Evolutionary conservation across 2,888 invertebrate genomes (phyloP), one percentile per base, ranked within the genome.

Genomic region (Creontiades dilutus): DNA sequence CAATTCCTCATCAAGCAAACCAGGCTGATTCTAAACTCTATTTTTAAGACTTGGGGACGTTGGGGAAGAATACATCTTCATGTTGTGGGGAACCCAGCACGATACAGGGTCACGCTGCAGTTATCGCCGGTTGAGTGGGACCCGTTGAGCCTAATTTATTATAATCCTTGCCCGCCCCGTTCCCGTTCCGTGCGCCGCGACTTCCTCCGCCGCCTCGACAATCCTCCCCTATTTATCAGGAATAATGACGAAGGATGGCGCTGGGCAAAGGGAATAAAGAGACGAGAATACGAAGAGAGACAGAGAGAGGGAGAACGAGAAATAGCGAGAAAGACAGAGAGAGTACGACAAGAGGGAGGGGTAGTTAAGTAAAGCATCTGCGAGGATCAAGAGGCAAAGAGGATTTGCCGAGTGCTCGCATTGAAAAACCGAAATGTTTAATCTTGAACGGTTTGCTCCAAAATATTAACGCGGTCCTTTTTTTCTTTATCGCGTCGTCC

Each of bases 131-230:
- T 61, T 16, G 61, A 61, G 9, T 61, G 0, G n/a, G 61, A 61
- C 61, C n/a, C 81, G 13, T 48, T 81, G 46, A 81, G 81, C 47
- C 48, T 81, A 81, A 81, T 81, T 81, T 81, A 81, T 81, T 81
- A 81, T 48, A 81, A 81, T 81, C 81, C 48, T 14, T 19, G n/a
- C 23, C 81, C 48, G 13, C 78, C 37, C 46, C 12, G 16, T 76
- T 28, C 76, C 12, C 76, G 46, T 3, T 46, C 46, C 12, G 46
- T 7, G 2, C 3, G 14, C 57, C 7, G n/a, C 52, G 11, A 19
- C 19, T 61, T 61, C 61, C 61, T 61, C n/a, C 19, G n/a, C 61
- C 19, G 61, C 61, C 61, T 16, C 16, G 61, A 52, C 46, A 76
- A 48, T 81, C 48, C 19, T 4, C 81, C 48, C 1, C 81, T 81